A percentile compares a stretch with the other conserved stretches of the same genome.
These are phyloP conservation scores for Sapajus apella DNA, from an alignment of 2,113 vertebrate genomes.

Conservation along the genomic window DNA sequence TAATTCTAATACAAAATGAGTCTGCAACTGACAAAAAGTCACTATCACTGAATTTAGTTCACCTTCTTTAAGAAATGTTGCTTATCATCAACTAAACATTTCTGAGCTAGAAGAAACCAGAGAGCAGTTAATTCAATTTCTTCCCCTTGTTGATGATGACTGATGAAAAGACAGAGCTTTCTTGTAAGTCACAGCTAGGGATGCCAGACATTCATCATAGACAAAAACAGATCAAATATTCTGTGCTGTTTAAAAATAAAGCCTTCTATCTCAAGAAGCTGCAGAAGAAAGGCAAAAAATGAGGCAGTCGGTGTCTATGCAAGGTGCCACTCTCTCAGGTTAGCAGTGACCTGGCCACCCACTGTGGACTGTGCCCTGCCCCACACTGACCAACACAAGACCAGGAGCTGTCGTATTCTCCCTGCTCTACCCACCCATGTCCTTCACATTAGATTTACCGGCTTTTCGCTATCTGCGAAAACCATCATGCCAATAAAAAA, in stretches of 20 bases:
- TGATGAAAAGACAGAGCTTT: background rate
- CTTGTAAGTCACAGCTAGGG: background rate
- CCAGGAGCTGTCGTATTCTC: background rate
- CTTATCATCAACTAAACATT: conserved; percentile 11
- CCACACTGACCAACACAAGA: background rate
- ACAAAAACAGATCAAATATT: background rate
- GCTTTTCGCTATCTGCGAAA: background rate
- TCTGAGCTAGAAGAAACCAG: background rate
- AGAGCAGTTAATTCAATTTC: background rate
- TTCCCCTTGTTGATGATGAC: conserved; percentile 11
- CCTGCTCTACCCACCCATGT: background rate
- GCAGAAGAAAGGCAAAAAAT: background rate
- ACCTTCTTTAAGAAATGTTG: background rate
- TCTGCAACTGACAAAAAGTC: conserved; percentile 27
- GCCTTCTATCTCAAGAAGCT: background rate
- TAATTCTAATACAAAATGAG: conserved; percentile 25
- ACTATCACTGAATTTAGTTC: background rate
- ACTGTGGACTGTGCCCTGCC: too few relatives aligned
- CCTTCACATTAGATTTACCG: background rate
- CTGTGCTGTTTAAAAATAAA: background rate
- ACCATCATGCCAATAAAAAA: background rate
- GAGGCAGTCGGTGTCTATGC: background rate
- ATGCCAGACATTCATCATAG: background rate
- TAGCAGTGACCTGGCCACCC: background rate
- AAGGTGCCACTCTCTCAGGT: background rate